These are phyloP conservation scores for Slavum lentiscoides DNA, from an alignment of 2,888 invertebrate genomes.

Conservation along the genomic window DNA sequence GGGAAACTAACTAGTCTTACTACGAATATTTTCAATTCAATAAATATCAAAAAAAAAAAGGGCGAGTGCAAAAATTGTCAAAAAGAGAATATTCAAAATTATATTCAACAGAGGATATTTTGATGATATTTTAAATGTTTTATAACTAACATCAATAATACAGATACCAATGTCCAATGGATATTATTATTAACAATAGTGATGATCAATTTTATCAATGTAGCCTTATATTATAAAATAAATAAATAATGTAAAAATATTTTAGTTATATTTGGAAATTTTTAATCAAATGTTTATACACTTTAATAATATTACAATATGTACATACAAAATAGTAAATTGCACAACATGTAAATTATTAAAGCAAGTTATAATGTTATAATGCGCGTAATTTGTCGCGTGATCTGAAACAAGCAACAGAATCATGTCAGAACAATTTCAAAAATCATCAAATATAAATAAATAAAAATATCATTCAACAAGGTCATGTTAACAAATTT, in stretches of 20 bases:
- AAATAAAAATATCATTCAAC: slow-evolving; percentile 30
- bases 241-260: slow-evolving; percentile 46
- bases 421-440: slow-evolving; percentile 50
- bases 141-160: slow-evolving; percentile 35
- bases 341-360: slow-evolving; percentile 53
- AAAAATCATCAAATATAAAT: slow-evolving; percentile 50
- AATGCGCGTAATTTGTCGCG: slow-evolving; percentile 49
- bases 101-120: neutral
- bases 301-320: slow-evolving; percentile 53
- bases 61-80: neutral
- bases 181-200: slow-evolving; percentile 22
- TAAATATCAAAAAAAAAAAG: too few species aligned
- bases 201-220: slow-evolving; percentile 18
- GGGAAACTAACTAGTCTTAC: too few species aligned
- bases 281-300: slow-evolving; percentile 46
- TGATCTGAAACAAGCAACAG: slow-evolving; percentile 54
- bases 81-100: too few species aligned
- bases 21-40: too few species aligned
- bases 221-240: slow-evolving; percentile 33
- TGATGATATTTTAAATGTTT: neutral
- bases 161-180: slow-evolving; percentile 50
- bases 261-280: slow-evolving; percentile 48
- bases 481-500: slow-evolving; percentile 46
- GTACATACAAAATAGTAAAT: slow-evolving; percentile 52
- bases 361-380: slow-evolving; percentile 43